A percentile compares a stretch with the other conserved stretches of the same genome.
Evolutionary conservation across 1,140 invertebrate genomes (phyloP).

Genomic region (Harpegnathos saltator): DNA sequence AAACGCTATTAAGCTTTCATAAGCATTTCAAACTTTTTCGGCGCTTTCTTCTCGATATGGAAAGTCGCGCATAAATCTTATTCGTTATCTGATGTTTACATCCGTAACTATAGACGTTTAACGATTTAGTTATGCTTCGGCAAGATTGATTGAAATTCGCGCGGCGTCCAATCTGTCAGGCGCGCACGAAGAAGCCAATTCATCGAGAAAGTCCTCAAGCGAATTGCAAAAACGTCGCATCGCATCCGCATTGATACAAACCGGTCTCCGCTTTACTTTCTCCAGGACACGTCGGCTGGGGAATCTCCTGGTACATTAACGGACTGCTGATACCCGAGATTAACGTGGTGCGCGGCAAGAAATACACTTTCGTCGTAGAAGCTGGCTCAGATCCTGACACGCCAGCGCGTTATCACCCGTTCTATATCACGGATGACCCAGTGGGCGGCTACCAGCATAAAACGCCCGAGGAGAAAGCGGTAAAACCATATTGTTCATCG

Average conservation of each 20-base stretch:
- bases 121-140: background rate
- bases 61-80: background rate
- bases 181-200: no score
- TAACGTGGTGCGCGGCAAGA: constrained; percentile 95
- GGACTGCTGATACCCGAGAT: constrained; percentile 97
- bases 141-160: constrained; percentile 37
- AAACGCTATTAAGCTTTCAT: no score
- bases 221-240: constrained; percentile 7
- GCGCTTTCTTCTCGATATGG: background rate
- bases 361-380: constrained; percentile 96
- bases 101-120: background rate
- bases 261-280: constrained; percentile 50
- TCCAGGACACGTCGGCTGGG: constrained; percentile 95
- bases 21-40: background rate
- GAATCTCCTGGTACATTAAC: constrained; percentile 98
- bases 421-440: constrained; percentile 97
- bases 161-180: background rate
- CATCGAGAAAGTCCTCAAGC: constrained; percentile 21
- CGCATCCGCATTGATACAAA: constrained; percentile 12
- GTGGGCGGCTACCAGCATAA: constrained; percentile 96
- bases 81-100: background rate
- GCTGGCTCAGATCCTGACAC: constrained; percentile 92
- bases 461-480: constrained; percentile 92
- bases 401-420: constrained; percentile 95
- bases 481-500: constrained; percentile 77